Conservation (phyloP, 2,113 vertebrate genomes). For the Pavo muticus region DNA sequence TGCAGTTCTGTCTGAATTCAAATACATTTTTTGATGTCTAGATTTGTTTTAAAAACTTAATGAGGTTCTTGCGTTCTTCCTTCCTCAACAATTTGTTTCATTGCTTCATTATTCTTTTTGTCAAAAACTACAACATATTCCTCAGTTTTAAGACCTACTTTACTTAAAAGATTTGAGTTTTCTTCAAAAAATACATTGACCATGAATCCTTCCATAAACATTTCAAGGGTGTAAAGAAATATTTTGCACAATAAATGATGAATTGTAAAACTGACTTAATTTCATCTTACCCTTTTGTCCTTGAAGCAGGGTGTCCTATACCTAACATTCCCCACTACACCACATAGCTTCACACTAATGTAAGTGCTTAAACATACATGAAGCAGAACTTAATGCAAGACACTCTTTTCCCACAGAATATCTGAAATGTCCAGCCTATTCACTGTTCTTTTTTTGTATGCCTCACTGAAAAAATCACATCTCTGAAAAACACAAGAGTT, state of each 20-base stretch:
- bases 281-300: background rate
- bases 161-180: background rate
- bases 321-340: background rate
- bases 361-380: background rate
- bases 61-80: background rate
- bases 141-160: background rate
- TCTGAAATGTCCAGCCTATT: background rate
- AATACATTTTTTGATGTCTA: background rate
- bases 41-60: background rate
- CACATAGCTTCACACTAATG: background rate
- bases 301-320: background rate
- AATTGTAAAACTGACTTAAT: background rate
- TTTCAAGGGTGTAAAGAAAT: background rate
- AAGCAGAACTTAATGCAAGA: background rate
- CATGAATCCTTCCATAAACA: background rate
- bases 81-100: background rate
- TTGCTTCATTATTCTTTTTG: background rate
- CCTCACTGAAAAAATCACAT: background rate
- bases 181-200: background rate
- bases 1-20: background rate
- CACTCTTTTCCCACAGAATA: background rate
- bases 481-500: background rate
- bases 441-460: background rate
- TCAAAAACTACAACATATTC: background rate
- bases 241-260: background rate